Evolutionary conservation across 2,888 invertebrate genomes (phyloP).

Genomic region (Nemotelus nigrinus): DNA sequence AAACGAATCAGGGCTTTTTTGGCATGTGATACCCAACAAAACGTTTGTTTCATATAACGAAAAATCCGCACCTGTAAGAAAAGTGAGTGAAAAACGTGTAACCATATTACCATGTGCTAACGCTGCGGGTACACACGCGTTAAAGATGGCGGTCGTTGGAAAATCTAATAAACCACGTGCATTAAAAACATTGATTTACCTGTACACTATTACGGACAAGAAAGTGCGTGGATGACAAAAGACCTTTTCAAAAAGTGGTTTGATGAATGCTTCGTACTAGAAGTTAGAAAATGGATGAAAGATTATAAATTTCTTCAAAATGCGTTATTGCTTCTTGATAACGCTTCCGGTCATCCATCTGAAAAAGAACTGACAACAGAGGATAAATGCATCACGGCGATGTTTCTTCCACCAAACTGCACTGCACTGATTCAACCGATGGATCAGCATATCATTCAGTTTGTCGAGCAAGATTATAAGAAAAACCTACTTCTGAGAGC

Average conservation of each 20-base stretch:
- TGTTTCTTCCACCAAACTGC: constrained; percentile 53
- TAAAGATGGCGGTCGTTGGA: neutral
- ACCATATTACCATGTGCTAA: too few species aligned
- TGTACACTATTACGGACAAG: neutral
- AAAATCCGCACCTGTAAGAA: neutral
- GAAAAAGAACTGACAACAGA: constrained; percentile 46
- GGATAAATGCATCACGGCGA: constrained; percentile 49
- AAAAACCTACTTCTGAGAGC: neutral
- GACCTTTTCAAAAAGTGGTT: neutral
- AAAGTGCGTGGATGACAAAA: constrained; percentile 17
- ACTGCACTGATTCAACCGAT: constrained; percentile 52
- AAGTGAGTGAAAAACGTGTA: neutral
- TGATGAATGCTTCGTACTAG: neutral
- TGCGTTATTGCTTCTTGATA: constrained; percentile 53
- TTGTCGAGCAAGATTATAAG: neutral
- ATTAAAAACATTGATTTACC: constrained; percentile 20
- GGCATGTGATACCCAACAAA: constrained; percentile 2
- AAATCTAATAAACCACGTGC: neutral
- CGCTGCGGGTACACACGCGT: constrained; percentile 1
- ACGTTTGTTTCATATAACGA: neutral
- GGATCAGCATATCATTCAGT: constrained; percentile 50
- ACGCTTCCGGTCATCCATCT: constrained; percentile 49
- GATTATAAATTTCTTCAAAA: constrained; percentile 49
- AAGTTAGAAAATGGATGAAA: constrained; percentile 5
- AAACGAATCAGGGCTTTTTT: neutral